Evolutionary conservation across 2,888 invertebrate genomes (phyloP), one percentile per base, ranked within the genome.

Genomic region (Hyles lineata): DNA sequence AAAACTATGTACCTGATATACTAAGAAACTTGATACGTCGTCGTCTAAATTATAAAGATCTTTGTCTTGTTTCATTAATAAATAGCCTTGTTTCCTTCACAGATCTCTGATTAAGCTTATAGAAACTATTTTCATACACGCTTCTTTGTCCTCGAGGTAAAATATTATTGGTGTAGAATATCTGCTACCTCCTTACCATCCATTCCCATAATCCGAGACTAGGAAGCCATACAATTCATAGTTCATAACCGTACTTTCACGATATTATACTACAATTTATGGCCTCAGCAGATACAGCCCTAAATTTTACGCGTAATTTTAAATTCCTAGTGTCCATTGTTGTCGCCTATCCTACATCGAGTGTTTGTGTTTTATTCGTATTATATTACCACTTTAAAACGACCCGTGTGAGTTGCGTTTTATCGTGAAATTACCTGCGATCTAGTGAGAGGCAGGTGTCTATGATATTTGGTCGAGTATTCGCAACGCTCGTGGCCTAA

Each of bases 251-350:
- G 15, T 43, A 55, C 6, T 4, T 17, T 55, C n/a, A n/a, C n/a
- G 7, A 55, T 55, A 55, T 55, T 55, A 55, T 55, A 19, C n/a
- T 55, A 55, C n/a, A 23, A 55, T 70, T 55, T 58, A 21, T 32
- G 23, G 29, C n/a, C 29, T 32, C 32, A 9, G 29, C 32, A 23
- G 72, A 25, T 23, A 43, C 89, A 88, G 74, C 89, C 89, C 89
- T 90, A 85, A 84, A 88, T 85, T 87, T 89, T 84, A 85, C 88
- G 85, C 88, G 87, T 87, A 90, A 92, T 92, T 92, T 92, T 86
- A 91, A 92, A 92, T 92, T 92, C 91, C 87, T 80, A 89, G 84
- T 86, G 82, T 82, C 90, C 89, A 90, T 91, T 91, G 91, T 91
- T 87, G 90, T 87, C 87, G 88, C 90, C 89, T 90, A 90, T 90